A percentile compares a stretch with the other conserved stretches of the same genome.
phyloP scores from a whole-genome alignment of 2,797 vertebrate species.

The Hephaestus fuliginosus region DNA sequence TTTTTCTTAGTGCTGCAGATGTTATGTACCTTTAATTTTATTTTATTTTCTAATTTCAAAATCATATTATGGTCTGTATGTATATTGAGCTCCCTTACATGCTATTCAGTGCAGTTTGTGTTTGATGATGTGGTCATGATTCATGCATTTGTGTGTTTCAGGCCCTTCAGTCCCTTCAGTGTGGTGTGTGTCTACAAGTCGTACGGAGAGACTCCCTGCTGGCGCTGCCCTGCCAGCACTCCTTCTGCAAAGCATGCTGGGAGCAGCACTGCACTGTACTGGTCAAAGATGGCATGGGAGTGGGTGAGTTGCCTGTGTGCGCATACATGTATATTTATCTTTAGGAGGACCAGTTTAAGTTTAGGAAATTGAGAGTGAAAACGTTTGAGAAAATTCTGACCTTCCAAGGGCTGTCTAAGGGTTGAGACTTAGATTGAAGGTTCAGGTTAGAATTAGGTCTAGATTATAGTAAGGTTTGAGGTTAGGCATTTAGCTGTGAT shows the following conservation, averaged over 20 bases:
- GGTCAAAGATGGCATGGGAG: constrained; percentile 97
- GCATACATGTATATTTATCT: no score
- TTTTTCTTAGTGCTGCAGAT: not conserved
- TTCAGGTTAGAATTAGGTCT: no score
- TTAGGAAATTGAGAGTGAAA: no score
- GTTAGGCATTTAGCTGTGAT: no score
- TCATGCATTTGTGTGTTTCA: constrained; percentile 68
- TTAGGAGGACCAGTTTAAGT: no score
- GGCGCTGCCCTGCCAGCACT: constrained; percentile 96
- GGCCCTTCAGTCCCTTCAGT: constrained; percentile 93
- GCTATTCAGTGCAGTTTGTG: not conserved
- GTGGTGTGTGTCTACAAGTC: constrained; percentile 98
- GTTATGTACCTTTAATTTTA: not conserved
- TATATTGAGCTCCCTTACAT: not conserved
- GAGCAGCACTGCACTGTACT: constrained; percentile 99
- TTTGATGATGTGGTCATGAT: not conserved
- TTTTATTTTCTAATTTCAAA: not conserved
- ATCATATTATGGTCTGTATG: no score
- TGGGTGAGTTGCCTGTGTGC: constrained; percentile 88
- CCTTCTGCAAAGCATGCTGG: constrained; percentile 99
- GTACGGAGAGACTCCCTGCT: constrained; percentile 95
- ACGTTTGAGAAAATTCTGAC: no score
- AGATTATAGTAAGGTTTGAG: no score
- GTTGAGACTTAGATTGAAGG: no score
- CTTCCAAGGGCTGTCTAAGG: no score